Base-by-base conservation (phyloP, 2,888 invertebrate genomes). In the Exephanes ischioxanthus region DNA sequence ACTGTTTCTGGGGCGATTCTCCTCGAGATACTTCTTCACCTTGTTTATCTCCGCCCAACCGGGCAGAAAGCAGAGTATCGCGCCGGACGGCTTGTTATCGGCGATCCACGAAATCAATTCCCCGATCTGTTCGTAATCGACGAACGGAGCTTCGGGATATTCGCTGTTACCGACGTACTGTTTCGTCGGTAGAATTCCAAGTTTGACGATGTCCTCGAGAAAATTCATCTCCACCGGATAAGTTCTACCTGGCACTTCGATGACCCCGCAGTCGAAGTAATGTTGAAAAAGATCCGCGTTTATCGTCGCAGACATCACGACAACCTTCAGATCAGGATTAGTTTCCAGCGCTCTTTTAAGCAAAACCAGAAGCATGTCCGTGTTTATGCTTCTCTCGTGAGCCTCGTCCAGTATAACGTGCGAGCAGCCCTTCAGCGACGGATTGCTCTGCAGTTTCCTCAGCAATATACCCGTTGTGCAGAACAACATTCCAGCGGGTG, bases 221-320 rank as follows among this genome's bases (percentile, higher is more conserved):
- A 96, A 95, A 51, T 95, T 92, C 84, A 95, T 94, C 80, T 95
- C 92, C 0, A 97, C 97, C 0, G 96, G 96, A 90, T 94, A 95
- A 0, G 95, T 95, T 61, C 95, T 95, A 0, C 96, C 97, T 0
- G 96, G 95, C 0, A 96, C 94, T 80, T 95, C 94, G 81, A 96
- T 91, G 0, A 95, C 90, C 0, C 94, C 94, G 84, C 95, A 95
- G 0, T 94, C 81, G 82, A 95, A 95, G 89, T 95, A 97, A 90
- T 94, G 93, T 75, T 95, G 95, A 90, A 97, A 96, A 2, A 96
- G 94, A 3, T 94, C 94, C 0, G 95, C 95, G 87, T 97, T 96
- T 9, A 97, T 94, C 0, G 97, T 97, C 0, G 97, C 97, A 86
- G 97, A 97, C 97, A 97, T 97, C 0, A 97, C 93, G 3, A 97